Base-by-base conservation (phyloP, 2,888 invertebrate genomes). In the Campoplex nolae region DNA sequence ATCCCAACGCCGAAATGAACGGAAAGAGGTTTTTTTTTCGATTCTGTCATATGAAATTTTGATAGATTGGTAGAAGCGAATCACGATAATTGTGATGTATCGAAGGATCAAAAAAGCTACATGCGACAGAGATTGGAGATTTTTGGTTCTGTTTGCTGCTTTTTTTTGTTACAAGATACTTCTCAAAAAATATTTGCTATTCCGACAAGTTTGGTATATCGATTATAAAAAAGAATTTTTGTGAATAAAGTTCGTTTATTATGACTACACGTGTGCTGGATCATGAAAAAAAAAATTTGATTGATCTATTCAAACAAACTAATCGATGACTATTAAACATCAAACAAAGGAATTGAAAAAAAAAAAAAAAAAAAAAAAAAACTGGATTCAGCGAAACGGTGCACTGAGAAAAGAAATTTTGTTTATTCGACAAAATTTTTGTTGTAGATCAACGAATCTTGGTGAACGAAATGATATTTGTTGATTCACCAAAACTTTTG, bases 41-140 rank as follows among this genome's bases (percentile, higher is more conserved):
- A 70, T 32, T 79, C 68, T 75, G 51, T 16, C 23, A 56, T 70
- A 35, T 65, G 35, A 74, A 77, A 73, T 45, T 16, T 85, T 85
- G 77, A 85, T 82, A 48, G 76, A 85, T 85, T 48, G 77, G n/a
- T 32, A 23, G 18, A 18, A 23, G 6, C 8, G 16, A 16, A 42
- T 28, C 18, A 28, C 28, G 79, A 68, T 84, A 79, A 84, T 56
- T 79, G 65, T 79, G 74, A 79, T 79, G 38, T 75, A 84, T 84
- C 38, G 84, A 68, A 71, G 18, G 18, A 51, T 71, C 48, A 8
- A 32, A 11, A 38, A 56, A 74, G 38, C 18, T 56, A n/a, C 56
- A 16, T n/a, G 6, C 56, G n/a, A 38, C 56, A 16, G 13, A 56
- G 56, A n/a, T 23, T 23, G 23, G 6, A 11, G 3, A 32, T 74